Percentiles rank a stretch among this genome's conserved stretches.
phyloP scores from a whole-genome alignment of 2,797 vertebrate genomes.

The Falco peregrinus region DNA sequence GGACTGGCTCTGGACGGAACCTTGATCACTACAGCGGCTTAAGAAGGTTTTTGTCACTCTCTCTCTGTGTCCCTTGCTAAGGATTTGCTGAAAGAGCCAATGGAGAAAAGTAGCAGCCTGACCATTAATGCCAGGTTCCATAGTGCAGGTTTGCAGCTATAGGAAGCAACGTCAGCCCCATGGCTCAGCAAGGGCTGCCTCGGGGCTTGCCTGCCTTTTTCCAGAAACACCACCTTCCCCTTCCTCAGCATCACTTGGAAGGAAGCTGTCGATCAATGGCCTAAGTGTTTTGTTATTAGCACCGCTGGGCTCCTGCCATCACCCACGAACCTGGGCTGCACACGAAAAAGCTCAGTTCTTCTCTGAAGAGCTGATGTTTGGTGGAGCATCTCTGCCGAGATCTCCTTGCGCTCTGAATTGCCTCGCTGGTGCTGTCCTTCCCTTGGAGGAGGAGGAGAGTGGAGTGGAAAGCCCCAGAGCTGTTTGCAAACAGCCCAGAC shows the following conservation, averaged over 20 bases:
- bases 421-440: background rate
- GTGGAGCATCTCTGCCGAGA: background rate
- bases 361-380: accelerated
- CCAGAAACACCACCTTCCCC: background rate
- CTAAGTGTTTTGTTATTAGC: background rate
- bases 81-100: background rate
- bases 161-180: background rate
- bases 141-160: accelerated
- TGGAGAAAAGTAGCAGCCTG: background rate
- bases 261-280: background rate
- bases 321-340: background rate
- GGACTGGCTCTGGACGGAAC: background rate
- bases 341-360: background rate
- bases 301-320: background rate
- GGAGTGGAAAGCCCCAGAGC: background rate
- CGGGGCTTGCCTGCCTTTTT: background rate
- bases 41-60: background rate
- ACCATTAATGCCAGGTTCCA: too few relatives aligned
- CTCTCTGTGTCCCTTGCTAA: background rate
- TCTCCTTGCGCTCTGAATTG: background rate
- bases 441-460: background rate
- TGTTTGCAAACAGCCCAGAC: background rate
- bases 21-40: background rate
- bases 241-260: background rate
- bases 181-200: background rate